Evolutionary conservation across 2,113 vertebrate genomes (phyloP).

Genomic region (Eublepharis macularius): DNA sequence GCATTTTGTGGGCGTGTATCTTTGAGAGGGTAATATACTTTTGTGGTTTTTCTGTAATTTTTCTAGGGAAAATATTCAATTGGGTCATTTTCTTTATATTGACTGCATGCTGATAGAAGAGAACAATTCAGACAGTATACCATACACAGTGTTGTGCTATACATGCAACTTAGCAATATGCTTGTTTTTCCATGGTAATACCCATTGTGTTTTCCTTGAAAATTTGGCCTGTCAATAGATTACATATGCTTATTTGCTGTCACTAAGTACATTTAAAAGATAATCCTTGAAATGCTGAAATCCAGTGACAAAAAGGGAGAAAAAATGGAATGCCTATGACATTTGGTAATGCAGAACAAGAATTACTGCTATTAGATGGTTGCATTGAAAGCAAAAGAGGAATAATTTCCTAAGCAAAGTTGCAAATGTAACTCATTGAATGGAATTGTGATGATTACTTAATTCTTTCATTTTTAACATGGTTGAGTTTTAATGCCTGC

Average conservation of each 20-base stretch:
- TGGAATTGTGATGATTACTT: constrained; percentile 37
- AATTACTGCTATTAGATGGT: constrained; percentile 65
- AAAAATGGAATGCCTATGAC: constrained; percentile 58
- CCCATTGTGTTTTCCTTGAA: constrained; percentile 33
- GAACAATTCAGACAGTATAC: constrained; percentile 17
- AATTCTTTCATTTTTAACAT: constrained; percentile 34
- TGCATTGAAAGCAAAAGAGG: constrained; percentile 54
- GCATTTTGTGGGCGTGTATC: background rate
- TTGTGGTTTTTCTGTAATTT: background rate
- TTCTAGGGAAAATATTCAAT: background rate
- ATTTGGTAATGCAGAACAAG: constrained; percentile 63
- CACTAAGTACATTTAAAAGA: constrained; percentile 38
- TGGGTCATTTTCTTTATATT: background rate
- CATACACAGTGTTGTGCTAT: constrained; percentile 32
- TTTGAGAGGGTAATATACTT: background rate
- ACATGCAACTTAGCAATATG: background rate
- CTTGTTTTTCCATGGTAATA: constrained; percentile 19
- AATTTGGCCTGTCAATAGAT: constrained; percentile 14
- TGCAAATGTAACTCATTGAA: constrained; percentile 39
- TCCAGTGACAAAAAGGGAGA: constrained; percentile 35
- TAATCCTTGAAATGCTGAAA: constrained; percentile 47
- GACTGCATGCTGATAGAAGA: constrained; percentile 4
- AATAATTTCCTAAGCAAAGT: constrained; percentile 60
- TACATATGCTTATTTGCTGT: constrained; percentile 31
- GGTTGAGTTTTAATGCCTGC: background rate